These are phyloP conservation scores for Nebria ingens DNA, from an alignment of 1,140 invertebrate species.

Conservation along the genomic window DNA sequence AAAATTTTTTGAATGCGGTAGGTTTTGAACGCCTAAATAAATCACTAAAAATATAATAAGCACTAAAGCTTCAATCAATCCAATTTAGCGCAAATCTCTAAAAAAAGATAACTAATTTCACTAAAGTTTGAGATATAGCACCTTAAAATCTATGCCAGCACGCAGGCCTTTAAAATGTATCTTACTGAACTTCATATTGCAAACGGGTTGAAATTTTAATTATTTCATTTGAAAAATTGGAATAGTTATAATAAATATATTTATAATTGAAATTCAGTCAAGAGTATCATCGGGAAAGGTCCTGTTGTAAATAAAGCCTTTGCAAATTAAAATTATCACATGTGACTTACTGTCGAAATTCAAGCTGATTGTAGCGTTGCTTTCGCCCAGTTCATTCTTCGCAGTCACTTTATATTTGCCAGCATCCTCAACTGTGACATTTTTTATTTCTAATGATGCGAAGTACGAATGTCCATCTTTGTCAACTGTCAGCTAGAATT, in stretches of 20 bases:
- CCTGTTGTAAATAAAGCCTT: background rate
- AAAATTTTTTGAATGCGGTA: background rate
- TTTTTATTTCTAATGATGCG: constrained; percentile 82
- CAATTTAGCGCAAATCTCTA: background rate
- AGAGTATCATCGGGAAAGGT: background rate
- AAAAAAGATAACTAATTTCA: background rate
- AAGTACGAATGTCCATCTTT: constrained; percentile 90
- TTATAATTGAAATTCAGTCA: no score
- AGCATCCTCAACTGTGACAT: constrained; percentile 92
- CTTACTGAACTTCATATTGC: no score
- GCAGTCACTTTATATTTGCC: constrained; percentile 94
- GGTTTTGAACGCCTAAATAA: background rate
- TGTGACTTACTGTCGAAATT: constrained; percentile 93
- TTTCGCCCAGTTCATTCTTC: constrained; percentile 93
- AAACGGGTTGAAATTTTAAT: no score
- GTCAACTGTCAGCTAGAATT: constrained; percentile 65
- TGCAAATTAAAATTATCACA: background rate
- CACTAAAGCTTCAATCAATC: background rate
- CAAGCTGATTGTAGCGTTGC: constrained; percentile 89
- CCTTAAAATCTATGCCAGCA: background rate
- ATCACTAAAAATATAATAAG: background rate
- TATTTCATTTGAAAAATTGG: no score
- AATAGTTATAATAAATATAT: no score
- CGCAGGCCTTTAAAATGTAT: no score
- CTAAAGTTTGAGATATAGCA: background rate